Conservation (phyloP, 2,113 vertebrate species). For the Uria aalge region DNA sequence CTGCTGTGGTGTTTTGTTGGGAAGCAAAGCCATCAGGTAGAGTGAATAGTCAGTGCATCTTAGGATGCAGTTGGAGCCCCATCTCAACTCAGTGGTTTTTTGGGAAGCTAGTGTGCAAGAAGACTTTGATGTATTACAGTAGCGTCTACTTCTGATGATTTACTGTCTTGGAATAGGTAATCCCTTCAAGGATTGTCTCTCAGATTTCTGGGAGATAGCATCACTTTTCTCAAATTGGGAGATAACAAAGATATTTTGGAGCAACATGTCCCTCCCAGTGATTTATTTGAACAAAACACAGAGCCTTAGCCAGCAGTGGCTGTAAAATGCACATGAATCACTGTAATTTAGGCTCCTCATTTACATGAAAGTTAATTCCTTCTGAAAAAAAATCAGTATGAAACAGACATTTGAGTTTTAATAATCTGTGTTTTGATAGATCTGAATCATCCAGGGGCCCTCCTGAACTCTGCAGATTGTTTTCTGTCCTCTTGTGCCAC, state of each 20-base stretch:
- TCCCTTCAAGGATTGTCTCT: neutral
- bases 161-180: neutral
- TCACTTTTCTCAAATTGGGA: neutral
- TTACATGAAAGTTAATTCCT: neutral
- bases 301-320: neutral
- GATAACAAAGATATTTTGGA: neutral
- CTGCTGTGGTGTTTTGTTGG: rapidly evolving
- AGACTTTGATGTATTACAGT: neutral
- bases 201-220: neutral
- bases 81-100: neutral
- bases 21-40: neutral
- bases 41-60: neutral
- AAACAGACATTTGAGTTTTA: neutral
- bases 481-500: neutral
- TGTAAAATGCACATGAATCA: neutral
- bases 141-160: neutral
- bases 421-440: neutral
- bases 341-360: neutral
- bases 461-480: neutral
- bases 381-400: neutral
- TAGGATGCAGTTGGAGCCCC: neutral
- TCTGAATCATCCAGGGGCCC: neutral
- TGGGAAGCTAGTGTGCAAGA: neutral
- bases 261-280: neutral
- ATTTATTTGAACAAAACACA: neutral